Evolutionary conservation across 2,888 invertebrate species (phyloP).

Genomic region (Leucophenga maculata): DNA sequence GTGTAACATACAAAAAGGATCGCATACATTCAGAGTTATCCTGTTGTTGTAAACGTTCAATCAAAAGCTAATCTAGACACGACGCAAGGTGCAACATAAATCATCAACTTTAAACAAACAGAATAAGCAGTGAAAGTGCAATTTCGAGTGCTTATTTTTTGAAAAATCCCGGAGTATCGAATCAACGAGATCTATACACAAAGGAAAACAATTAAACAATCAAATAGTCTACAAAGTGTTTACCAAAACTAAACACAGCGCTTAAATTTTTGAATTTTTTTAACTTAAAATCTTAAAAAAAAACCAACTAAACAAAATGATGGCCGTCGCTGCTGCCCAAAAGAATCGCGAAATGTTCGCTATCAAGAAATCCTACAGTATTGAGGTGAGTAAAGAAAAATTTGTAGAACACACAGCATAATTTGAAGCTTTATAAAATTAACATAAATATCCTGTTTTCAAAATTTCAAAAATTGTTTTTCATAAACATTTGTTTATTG

Average conservation of each 20-base stretch:
- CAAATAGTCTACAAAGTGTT: slow-evolving; percentile 63
- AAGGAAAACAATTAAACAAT: slow-evolving; percentile 34
- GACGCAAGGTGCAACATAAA: slow-evolving; percentile 52
- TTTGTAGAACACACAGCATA: neutral
- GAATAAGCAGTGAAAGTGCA: slow-evolving; percentile 69
- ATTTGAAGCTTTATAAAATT: neutral
- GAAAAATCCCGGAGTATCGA: slow-evolving; percentile 26
- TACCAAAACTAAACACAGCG: slow-evolving; percentile 48
- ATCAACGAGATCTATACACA: slow-evolving; percentile 33
- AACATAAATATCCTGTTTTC: neutral
- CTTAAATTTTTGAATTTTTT: slow-evolving; percentile 61
- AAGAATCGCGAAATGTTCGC: slow-evolving; percentile 97
- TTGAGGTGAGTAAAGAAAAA: slow-evolving; percentile 84
- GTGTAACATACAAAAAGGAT: slow-evolving; percentile 31
- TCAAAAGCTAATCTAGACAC: slow-evolving; percentile 61
- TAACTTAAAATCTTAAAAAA: slow-evolving; percentile 36
- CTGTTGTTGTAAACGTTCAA: slow-evolving; percentile 41
- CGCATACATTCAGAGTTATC: slow-evolving; percentile 21
- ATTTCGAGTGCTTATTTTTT: slow-evolving; percentile 67
- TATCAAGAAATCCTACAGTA: slow-evolving; percentile 97
- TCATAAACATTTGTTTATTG: neutral
- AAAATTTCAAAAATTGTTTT: neutral
- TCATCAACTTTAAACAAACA: slow-evolving; percentile 46
- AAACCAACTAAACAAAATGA: slow-evolving; percentile 74
- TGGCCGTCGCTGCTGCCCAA: slow-evolving; percentile 93